phyloP scores from a whole-genome alignment of 2,888 invertebrate genomes.

The Nesidiocoris tenuis region DNA sequence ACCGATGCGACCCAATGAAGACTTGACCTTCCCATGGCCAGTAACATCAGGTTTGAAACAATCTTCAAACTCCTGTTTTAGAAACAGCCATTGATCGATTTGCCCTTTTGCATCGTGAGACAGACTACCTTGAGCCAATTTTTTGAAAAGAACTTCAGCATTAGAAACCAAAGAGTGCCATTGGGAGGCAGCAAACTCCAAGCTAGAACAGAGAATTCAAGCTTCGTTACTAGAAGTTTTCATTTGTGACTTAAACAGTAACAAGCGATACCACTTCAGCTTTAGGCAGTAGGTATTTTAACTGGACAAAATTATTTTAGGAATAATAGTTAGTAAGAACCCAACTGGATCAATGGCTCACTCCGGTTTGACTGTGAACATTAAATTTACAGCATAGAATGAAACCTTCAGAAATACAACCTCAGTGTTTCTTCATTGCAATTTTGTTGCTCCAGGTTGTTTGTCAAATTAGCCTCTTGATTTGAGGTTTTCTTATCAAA shows the following conservation, averaged over 20 bases:
- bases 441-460: constrained; percentile 3
- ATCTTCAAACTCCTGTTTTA: constrained; percentile 85
- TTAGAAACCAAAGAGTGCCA: constrained; percentile 79
- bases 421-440: constrained; percentile 23
- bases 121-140: constrained; percentile 66
- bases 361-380: too few species aligned
- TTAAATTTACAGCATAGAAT: too few species aligned
- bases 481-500: not conserved
- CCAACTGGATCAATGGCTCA: too few species aligned
- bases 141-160: constrained; percentile 80
- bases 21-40: constrained; percentile 58
- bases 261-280: too few species aligned
- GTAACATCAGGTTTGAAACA: constrained; percentile 64
- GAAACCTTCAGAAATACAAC: constrained; percentile 15
- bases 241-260: too few species aligned
- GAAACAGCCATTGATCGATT: constrained; percentile 77
- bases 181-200: constrained; percentile 80
- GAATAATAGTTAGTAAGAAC: too few species aligned
- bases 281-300: too few species aligned
- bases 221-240: too few species aligned
- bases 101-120: constrained; percentile 72
- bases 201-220: too few species aligned
- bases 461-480: not conserved
- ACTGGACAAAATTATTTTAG: too few species aligned
- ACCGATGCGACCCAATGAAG: constrained; percentile 61